Conservation (phyloP, 92 coral and sea anemone species). For the Paragorgia papillata region DNA sequence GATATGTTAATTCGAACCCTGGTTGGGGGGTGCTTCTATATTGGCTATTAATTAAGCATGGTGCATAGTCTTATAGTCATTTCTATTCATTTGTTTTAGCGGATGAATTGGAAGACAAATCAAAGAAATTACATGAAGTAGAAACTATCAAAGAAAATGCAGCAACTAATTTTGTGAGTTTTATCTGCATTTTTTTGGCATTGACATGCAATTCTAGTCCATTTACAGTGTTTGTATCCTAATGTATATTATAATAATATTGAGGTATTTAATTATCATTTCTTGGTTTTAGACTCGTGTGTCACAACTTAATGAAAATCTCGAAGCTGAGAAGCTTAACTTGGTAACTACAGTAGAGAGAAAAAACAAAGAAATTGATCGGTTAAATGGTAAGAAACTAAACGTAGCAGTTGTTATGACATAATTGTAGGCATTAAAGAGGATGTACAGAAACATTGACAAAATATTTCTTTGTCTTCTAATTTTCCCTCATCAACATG, state of each 20-base stretch:
- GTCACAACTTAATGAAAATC: conserved; percentile 75
- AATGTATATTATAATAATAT: too few species aligned
- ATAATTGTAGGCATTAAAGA: too few species aligned
- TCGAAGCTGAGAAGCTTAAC: conserved; percentile 90
- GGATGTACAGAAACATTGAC: too few species aligned
- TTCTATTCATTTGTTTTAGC: conserved; percentile 42
- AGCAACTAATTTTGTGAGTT: conserved; percentile 81
- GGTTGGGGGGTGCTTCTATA: too few species aligned
- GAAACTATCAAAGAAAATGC: conserved; percentile 83
- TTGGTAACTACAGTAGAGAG: conserved; percentile 79
- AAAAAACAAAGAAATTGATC: conserved; percentile 93
- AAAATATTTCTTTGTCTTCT: too few species aligned
- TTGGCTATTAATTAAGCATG: too few species aligned
- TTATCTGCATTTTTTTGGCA: not conserved
- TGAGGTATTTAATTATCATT: not conserved
- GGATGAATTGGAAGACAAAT: conserved; percentile 65
- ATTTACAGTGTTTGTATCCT: too few species aligned
- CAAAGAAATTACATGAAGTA: conserved; percentile 67
- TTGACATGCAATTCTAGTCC: too few species aligned
- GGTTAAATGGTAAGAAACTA: conserved; percentile 74
- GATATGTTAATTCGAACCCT: too few species aligned
- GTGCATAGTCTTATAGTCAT: not conserved
- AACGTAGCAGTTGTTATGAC: not conserved
- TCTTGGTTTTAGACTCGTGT: conserved; percentile 67
- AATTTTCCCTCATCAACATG: too few species aligned